Conservation (phyloP, 2,113 vertebrate genomes). For the Microtus richardsoni region DNA sequence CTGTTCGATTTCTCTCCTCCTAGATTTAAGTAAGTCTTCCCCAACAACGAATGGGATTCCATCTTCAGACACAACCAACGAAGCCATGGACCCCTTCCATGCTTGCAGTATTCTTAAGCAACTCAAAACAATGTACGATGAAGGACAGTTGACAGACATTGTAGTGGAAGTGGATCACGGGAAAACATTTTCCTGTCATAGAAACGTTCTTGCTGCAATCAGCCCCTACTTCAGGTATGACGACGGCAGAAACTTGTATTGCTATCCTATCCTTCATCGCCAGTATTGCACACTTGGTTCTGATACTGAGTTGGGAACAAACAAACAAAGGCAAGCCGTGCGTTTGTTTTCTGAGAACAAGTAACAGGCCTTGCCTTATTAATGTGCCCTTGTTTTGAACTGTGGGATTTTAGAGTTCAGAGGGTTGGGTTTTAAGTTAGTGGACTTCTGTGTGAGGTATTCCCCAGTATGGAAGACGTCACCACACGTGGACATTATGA, state of each 20-base stretch:
- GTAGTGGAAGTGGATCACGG: constrained; percentile 98
- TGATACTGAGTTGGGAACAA: background rate
- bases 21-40: constrained; percentile 97
- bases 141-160: constrained; percentile 98
- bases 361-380: background rate
- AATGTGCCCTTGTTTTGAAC: background rate
- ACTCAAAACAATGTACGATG: constrained; percentile 98
- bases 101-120: constrained; percentile 98
- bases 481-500: background rate
- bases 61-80: constrained; percentile 90
- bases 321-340: background rate
- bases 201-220: constrained; percentile 99
- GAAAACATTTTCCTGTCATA: constrained; percentile 97
- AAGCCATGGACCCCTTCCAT: constrained; percentile 95
- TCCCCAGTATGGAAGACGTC: background rate
- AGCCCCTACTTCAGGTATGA: constrained; percentile 98
- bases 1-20: constrained; percentile 70
- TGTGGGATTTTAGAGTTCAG: background rate
- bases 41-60: constrained; percentile 95
- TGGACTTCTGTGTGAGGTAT: background rate
- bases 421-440: constrained; percentile 1
- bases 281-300: background rate
- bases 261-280: background rate
- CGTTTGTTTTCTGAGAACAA: constrained; percentile 7
- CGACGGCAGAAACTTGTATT: background rate